Percentiles rank a stretch among this genome's conserved stretches.
phyloP scores from a whole-genome alignment of 1,140 invertebrate species.

The Diorhabda carinulata region DNA sequence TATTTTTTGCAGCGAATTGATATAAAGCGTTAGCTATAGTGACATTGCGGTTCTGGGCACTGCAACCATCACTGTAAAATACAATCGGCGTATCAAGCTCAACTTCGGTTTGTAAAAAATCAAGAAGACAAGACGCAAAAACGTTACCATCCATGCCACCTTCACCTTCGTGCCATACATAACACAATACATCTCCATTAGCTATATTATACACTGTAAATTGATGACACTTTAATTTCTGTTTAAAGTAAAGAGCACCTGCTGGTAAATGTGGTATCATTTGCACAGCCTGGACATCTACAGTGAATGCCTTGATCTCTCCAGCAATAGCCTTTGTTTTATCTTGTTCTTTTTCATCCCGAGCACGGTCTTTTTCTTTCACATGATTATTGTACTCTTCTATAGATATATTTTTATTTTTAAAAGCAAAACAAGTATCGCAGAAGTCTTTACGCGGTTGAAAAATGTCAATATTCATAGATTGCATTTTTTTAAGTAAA shows the following conservation, averaged over 20 bases:
- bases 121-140: too few relatives aligned
- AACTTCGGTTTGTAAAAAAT: too few relatives aligned
- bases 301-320: conserved; percentile 7
- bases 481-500: neutral
- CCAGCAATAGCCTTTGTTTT: conserved; percentile 6
- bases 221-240: conserved; percentile 10
- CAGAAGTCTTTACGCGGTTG: conserved; percentile 45
- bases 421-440: conserved; percentile 38
- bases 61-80: conserved; percentile 1
- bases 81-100: neutral
- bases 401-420: conserved; percentile 38
- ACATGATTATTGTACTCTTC: conserved; percentile 37
- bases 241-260: conserved; percentile 36
- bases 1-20: conserved; percentile 30
- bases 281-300: conserved; percentile 20
- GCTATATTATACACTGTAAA: conserved; percentile 3
- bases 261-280: conserved; percentile 32
- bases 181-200: too few relatives aligned
- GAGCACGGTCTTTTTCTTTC: conserved; percentile 32
- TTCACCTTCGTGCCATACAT: too few relatives aligned
- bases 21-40: conserved; percentile 16
- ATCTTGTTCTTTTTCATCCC: conserved; percentile 20
- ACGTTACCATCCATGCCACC: too few relatives aligned
- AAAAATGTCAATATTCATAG: conserved; percentile 10
- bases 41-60: conserved; percentile 41